Percentiles rank a stretch among this genome's conserved stretches.
Evolutionary conservation across 2,888 invertebrate species (phyloP).

Genomic region (Congeria kusceri): DNA sequence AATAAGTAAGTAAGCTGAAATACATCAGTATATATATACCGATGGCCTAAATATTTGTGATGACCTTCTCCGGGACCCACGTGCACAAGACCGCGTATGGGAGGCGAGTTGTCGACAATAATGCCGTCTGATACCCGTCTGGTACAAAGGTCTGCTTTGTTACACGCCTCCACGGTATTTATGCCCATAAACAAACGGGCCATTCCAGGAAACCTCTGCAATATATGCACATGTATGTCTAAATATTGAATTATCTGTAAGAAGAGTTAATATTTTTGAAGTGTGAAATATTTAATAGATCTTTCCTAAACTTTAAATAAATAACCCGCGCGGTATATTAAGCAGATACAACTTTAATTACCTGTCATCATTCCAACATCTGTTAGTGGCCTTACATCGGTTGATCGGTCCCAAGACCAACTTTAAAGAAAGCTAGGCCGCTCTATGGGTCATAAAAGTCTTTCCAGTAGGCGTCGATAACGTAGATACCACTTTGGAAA

Average conservation of each 20-base stretch:
- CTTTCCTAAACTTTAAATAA: too few relatives aligned
- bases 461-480: conserved; percentile 46
- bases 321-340: background rate
- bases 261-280: too few relatives aligned
- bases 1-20: too few relatives aligned
- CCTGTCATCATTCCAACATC: conserved; percentile 52
- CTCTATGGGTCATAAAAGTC: conserved; percentile 61
- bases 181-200: conserved; percentile 54
- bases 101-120: conserved; percentile 69
- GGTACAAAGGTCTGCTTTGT: conserved; percentile 62
- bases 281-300: background rate
- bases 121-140: conserved; percentile 41
- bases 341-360: conserved; percentile 2
- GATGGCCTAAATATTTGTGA: background rate
- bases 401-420: conserved; percentile 54
- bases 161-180: conserved; percentile 61
- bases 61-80: conserved; percentile 22
- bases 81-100: conserved; percentile 59
- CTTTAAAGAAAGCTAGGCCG: conserved; percentile 52
- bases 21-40: too few relatives aligned
- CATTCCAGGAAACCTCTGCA: conserved; percentile 5
- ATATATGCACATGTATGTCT: background rate
- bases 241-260: too few relatives aligned
- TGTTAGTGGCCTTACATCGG: conserved; percentile 42
- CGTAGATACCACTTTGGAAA: conserved; percentile 26